Percentiles rank a stretch among this genome's conserved stretches.
phyloP scores from a whole-genome alignment of 2,797 vertebrate species.

The Urocyon cinereoargenteus region DNA sequence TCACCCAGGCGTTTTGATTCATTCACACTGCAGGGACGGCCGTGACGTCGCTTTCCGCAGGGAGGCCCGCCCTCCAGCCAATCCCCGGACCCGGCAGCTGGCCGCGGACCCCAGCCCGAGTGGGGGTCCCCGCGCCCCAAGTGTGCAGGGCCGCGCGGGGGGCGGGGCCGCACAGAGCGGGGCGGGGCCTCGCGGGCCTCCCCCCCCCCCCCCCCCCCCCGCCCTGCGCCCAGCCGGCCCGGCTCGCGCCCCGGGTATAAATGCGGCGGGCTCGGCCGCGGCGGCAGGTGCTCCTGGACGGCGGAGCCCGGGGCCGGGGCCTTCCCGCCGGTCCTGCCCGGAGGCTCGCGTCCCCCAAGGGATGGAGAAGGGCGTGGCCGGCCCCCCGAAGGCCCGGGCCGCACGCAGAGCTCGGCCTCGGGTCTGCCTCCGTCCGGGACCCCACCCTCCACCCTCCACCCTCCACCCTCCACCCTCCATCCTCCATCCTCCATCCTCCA shows the following conservation, averaged over 20 bases:
- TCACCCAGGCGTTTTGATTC: slow-evolving; percentile 92
- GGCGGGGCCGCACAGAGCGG: slow-evolving; percentile 69
- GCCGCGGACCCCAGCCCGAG: slow-evolving; percentile 67
- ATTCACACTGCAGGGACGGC: slow-evolving; percentile 96
- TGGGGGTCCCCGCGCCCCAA: background rate
- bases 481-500: background rate
- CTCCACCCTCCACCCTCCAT: background rate
- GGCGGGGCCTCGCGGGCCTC: slow-evolving; percentile 83
- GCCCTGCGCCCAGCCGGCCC: background rate
- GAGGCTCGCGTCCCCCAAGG: background rate
- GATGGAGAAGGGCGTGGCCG: slow-evolving; percentile 47
- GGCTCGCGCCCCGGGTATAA: slow-evolving; percentile 53
- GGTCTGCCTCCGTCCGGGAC: background rate
- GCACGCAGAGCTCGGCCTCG: background rate
- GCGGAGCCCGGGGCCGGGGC: rapidly evolving
- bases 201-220: background rate
- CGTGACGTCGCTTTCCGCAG: slow-evolving; percentile 94
- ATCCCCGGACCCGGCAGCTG: slow-evolving; percentile 80
- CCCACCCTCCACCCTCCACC: background rate
- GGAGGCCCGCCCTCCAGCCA: slow-evolving; percentile 87
- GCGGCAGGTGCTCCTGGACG: slow-evolving; percentile 74
- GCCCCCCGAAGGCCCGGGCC: background rate
- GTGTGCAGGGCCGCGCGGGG: slow-evolving; percentile 65
- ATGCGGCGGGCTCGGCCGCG: slow-evolving; percentile 26
- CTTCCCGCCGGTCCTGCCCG: background rate